Evolutionary conservation across 2,113 vertebrate genomes (phyloP).

Genomic region (Monopterus albus): DNA sequence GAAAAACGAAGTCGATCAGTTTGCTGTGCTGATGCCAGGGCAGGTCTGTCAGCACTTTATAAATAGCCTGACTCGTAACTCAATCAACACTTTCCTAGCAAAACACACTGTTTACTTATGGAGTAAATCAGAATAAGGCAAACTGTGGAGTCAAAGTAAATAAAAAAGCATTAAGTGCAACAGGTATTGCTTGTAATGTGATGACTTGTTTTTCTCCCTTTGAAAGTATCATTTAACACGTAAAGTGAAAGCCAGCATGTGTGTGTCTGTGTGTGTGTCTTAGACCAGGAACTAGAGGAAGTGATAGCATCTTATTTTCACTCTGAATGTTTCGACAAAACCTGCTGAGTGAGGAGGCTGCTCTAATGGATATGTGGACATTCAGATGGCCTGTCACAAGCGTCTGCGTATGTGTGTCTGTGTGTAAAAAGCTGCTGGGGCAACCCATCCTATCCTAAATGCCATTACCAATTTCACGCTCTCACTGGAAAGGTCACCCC

Average conservation of each 20-base stretch:
- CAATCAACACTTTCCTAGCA: background rate
- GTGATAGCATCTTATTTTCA: slow-evolving; percentile 67
- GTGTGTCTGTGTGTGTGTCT: background rate
- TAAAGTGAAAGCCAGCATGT: background rate
- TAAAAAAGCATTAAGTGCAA: background rate
- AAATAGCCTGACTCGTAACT: background rate
- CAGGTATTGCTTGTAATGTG: background rate
- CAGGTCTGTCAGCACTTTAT: background rate
- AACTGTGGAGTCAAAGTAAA: no score
- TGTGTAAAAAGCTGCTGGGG: slow-evolving; percentile 69
- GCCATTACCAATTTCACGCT: slow-evolving; percentile 84
- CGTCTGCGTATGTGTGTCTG: slow-evolving; percentile 27
- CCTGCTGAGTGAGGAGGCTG: slow-evolving; percentile 71
- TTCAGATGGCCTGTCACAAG: slow-evolving; percentile 74
- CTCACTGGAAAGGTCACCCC: slow-evolving; percentile 79
- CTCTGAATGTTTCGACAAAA: slow-evolving; percentile 65
- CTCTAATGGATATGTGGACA: slow-evolving; percentile 75
- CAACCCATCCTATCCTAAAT: slow-evolving; percentile 78
- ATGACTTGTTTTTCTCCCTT: background rate
- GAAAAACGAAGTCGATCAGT: background rate
- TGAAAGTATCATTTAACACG: background rate
- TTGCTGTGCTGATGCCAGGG: background rate
- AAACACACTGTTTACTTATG: background rate
- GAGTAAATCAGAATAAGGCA: background rate
- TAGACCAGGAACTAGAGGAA: slow-evolving; percentile 38